Percentiles rank a stretch among this genome's conserved stretches.
These are phyloP conservation scores for Hozukius guyotensis DNA, from an alignment of 2,797 vertebrate species.

Conservation along the genomic window DNA sequence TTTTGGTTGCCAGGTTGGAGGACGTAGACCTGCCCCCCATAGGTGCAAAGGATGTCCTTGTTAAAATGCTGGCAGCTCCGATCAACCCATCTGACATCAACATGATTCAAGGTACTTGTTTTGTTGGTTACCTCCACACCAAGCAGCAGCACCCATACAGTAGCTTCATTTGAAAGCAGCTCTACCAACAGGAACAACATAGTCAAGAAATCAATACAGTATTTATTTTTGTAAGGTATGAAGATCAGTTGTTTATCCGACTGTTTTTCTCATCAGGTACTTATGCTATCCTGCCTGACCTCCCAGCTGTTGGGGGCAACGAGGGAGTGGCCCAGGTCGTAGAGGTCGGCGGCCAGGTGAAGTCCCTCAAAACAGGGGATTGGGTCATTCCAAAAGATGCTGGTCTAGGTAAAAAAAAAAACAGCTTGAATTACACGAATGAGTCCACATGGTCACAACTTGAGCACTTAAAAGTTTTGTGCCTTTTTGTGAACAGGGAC, in stretches of 20 bases:
- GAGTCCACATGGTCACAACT: neutral
- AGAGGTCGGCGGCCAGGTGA: conserved; percentile 86
- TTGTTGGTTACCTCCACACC: neutral
- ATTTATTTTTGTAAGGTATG: neutral
- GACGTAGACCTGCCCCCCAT: conserved; percentile 77
- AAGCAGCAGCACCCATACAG: neutral
- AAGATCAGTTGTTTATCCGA: neutral
- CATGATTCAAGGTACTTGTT: conserved; percentile 92
- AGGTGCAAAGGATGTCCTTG: conserved; percentile 80
- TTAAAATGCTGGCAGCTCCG: conserved; percentile 94
- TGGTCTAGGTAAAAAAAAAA: conserved; percentile 89
- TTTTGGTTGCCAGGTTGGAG: conserved; percentile 83
- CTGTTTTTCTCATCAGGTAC: conserved; percentile 80
- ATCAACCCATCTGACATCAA: conserved; percentile 97
- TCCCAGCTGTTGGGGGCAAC: conserved; percentile 93
- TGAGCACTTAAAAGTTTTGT: neutral
- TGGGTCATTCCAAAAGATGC: conserved; percentile 89
- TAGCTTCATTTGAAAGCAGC: neutral
- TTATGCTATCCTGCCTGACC: conserved; percentile 87
- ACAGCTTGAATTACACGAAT: neutral
- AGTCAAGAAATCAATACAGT: neutral
- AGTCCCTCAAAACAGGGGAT: conserved; percentile 85
- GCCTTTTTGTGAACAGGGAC: conserved; percentile 82
- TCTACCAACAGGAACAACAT: neutral
- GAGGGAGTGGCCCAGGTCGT: conserved; percentile 92